Evolutionary conservation across 2,888 invertebrate genomes (phyloP), one percentile per base, ranked within the genome.

Genomic region (Ectemnius cavifrons): DNA sequence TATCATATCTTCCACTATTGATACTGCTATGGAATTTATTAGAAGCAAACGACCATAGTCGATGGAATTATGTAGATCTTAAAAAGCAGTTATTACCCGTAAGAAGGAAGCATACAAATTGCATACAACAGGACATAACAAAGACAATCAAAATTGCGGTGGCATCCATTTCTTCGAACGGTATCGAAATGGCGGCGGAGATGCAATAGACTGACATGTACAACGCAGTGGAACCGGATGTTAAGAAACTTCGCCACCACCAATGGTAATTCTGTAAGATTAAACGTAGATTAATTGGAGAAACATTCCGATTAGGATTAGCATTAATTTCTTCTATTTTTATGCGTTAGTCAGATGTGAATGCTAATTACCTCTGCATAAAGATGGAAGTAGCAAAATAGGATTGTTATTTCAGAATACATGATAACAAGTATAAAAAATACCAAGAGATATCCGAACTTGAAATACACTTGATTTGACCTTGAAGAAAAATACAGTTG

Each of bases 401-500:
- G 93, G 86, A 99, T 96, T 62, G 99, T 99, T n/a, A 99, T 99
- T 93, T 99, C 99, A 4, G 99, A 98, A 92, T 99, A 99, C 0
- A 99, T 99, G 88, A 99, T 97, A 83, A 99, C 95, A 81, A 99
- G 94, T 89, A 99, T 99, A 86, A 98, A 93, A 91, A 99, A 99
- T 66, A 99, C 99, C 84, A 99, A 94, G 92, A 99, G 93, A 92
- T 99, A 99, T 79, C 99, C 99, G 91, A 97, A 99, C 99, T 99
- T 99, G 94, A 99, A 99, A 92, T 99, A 99, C 94, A 98, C 98
- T 93, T 99, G 98, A 91, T 94, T 94, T 27, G 95, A 94, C 94
- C 94, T 94, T 89, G n/a, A 91, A 88, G 78, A 79, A 76, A 63
- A 57, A 59, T 5, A 59, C 1, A 1, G 5, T 65, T 6, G 28